phyloP scores from a whole-genome alignment of 1,140 invertebrate genomes.

The Drosophila sp. region DNA sequence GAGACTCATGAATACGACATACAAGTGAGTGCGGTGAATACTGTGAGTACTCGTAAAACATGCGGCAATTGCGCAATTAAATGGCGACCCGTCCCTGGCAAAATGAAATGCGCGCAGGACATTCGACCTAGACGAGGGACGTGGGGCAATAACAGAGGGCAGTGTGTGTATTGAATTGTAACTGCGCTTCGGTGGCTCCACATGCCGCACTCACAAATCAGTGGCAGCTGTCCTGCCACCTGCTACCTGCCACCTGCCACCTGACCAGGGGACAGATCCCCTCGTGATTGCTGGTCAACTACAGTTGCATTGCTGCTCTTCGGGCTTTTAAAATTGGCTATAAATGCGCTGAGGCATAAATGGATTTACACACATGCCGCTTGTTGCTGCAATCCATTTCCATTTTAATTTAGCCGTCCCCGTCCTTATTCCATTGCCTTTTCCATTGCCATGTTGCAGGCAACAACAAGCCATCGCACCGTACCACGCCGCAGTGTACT shows the following conservation, averaged over 20 bases:
- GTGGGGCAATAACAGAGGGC: background rate
- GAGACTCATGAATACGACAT: constrained; percentile 32
- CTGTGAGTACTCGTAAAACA: constrained; percentile 66
- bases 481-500: constrained; percentile 27
- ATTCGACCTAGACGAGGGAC: background rate
- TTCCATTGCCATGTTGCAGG: constrained; percentile 71
- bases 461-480: constrained; percentile 50
- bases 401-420: constrained; percentile 48
- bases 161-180: constrained; percentile 37
- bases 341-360: constrained; percentile 78
- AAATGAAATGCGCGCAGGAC: constrained; percentile 18
- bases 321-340: constrained; percentile 74
- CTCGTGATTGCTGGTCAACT: background rate
- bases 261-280: constrained; percentile 7
- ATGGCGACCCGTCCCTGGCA: constrained; percentile 35
- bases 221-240: constrained; percentile 29
- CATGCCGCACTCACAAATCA: constrained; percentile 42
- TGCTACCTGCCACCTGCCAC: constrained; percentile 43
- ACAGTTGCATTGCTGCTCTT: constrained; percentile 26
- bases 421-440: constrained; percentile 21
- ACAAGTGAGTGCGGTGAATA: constrained; percentile 39
- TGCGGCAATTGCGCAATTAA: constrained; percentile 76
- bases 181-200: constrained; percentile 19
- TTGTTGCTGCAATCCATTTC: constrained; percentile 67
- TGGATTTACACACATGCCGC: constrained; percentile 78